Evolutionary conservation across 2,888 invertebrate species (phyloP), one percentile per base, ranked within the genome.

Genomic region (Pantelozetes paolii): DNA sequence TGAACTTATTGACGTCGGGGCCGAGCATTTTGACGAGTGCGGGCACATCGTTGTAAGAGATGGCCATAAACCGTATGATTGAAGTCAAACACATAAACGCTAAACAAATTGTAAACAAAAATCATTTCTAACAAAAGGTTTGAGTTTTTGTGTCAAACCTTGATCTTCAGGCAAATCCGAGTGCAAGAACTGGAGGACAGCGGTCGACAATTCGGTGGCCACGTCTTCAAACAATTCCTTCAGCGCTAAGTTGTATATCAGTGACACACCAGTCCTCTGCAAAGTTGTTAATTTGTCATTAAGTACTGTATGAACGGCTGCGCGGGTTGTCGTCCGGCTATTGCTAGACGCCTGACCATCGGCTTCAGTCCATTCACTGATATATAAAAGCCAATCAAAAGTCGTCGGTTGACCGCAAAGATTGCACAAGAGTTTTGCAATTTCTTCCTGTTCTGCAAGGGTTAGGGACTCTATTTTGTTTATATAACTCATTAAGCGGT

Each of bases 141-240:
- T n/a, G n/a, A n/a, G 32, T 13, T 32, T 26, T 32, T 15, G 50
- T 28, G 3, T 20, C 76, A 70, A 71, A 79, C 79, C 85, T 79
- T 89, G 88, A 81, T 92, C 91, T 84, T 94, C 94, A 42, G 84
- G 83, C 36, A 92, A 91, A 74, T 87, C 87, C 32, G 79, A 78
- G 81, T 89, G 89, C 85, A 94, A 89, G 84, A 89, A 92, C 85
- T 94, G 94, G 78, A 94, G 86, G 80, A 93, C 85, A 71, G 94
- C 94, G 91, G 94, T 92, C 64, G 91, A 88, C 81, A 94, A 84
- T 84, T 94, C 94, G 75, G 93, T 91, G 75, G 93, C 92, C 73
- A 94, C 89, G 83, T 94, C 94, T 83, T 94, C 94, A 83, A 94
- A 94, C 75, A 94, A 93, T 89, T 94, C 94, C 89, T 93, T 94